Conservation (phyloP, 1,140 invertebrate species). For the Acromyrmex charruanus region DNA sequence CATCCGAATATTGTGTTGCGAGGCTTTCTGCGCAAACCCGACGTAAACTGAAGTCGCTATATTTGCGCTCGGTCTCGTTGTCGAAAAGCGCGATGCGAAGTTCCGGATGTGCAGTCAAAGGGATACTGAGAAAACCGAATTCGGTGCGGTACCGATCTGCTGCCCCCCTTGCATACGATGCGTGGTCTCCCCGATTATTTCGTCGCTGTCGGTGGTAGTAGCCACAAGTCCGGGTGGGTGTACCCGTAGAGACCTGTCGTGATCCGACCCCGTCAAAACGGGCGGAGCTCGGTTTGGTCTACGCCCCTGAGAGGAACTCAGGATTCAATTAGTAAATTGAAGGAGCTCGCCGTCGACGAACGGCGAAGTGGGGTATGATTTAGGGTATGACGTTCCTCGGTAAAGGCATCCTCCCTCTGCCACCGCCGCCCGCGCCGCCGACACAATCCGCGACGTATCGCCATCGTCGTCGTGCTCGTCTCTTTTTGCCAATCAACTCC, state of each 20-base stretch:
- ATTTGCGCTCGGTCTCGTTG: background rate
- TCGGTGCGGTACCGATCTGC: slow-evolving; percentile 54
- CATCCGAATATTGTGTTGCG: background rate
- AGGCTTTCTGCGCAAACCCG: background rate
- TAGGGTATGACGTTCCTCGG: slow-evolving; percentile 51
- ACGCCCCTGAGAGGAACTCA: slow-evolving; percentile 58
- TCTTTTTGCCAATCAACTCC: slow-evolving; percentile 52
- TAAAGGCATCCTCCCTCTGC: slow-evolving; percentile 3
- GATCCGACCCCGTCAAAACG: slow-evolving; percentile 33
- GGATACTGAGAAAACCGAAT: slow-evolving; percentile 71
- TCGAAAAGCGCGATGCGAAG: slow-evolving; percentile 15
- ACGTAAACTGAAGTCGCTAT: background rate
- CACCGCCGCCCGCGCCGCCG: background rate
- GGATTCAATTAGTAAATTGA: slow-evolving; percentile 86
- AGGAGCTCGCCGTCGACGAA: slow-evolving; percentile 49
- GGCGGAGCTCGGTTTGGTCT: slow-evolving; percentile 56
- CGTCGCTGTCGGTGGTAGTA: slow-evolving; percentile 30
- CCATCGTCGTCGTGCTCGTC: slow-evolving; percentile 43
- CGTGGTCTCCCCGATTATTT: background rate
- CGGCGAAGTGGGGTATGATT: slow-evolving; percentile 63
- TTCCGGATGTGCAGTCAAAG: slow-evolving; percentile 68
- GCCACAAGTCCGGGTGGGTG: slow-evolving; percentile 58
- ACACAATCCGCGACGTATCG: slow-evolving; percentile 43
- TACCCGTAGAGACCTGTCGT: slow-evolving; percentile 28
- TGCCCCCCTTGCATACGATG: background rate